Evolutionary conservation across 1,140 invertebrate genomes (phyloP).

Genomic region (Eubasilissa regina): DNA sequence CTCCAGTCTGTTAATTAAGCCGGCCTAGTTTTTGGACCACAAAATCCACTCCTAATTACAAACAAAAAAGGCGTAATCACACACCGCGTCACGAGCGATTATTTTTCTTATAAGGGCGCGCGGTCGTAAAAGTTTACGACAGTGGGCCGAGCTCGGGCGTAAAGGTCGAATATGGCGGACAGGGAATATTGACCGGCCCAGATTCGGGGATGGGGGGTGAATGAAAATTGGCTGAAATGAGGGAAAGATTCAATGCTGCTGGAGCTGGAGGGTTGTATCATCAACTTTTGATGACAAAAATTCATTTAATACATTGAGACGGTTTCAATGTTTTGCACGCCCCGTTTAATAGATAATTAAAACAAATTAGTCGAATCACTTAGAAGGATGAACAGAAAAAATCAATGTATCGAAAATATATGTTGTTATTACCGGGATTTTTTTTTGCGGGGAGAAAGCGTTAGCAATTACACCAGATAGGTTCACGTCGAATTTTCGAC

Average conservation of each 20-base stretch:
- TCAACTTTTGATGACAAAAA: too few relatives aligned
- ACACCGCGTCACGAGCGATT: background rate
- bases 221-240: background rate
- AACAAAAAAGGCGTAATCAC: constrained; percentile 1
- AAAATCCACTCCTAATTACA: background rate
- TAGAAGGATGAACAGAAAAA: too few relatives aligned
- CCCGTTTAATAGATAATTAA: too few relatives aligned
- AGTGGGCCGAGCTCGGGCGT: background rate
- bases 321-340: too few relatives aligned
- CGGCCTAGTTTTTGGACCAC: background rate
- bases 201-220: background rate
- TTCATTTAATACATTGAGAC: too few relatives aligned
- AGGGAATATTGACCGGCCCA: background rate
- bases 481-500: too few relatives aligned
- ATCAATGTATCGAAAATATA: too few relatives aligned
- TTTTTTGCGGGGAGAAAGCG: too few relatives aligned
- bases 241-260: background rate
- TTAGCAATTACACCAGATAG: too few relatives aligned
- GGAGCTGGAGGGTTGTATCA: too few relatives aligned
- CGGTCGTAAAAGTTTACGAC: background rate
- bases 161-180: background rate
- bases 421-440: too few relatives aligned
- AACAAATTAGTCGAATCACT: too few relatives aligned
- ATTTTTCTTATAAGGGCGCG: background rate
- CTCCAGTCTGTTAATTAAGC: background rate